These are phyloP conservation scores for Anoplolepis gracilipes DNA, from an alignment of 1,140 invertebrate species.

Conservation along the genomic window DNA sequence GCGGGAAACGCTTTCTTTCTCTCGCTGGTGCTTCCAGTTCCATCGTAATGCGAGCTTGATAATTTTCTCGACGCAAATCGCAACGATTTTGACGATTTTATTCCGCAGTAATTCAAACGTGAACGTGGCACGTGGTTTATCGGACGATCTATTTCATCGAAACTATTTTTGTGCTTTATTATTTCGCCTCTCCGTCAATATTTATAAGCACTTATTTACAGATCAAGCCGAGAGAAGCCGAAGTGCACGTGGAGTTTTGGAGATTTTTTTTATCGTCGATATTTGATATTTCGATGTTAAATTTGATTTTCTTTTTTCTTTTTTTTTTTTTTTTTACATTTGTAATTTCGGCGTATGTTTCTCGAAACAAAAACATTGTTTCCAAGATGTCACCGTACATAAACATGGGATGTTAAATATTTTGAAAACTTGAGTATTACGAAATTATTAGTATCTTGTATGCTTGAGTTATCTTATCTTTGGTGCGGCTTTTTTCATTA, in stretches of 20 bases:
- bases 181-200: background rate
- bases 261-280: background rate
- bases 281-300: too few species aligned
- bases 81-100: background rate
- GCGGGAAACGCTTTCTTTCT: too few species aligned
- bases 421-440: background rate
- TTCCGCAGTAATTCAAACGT: too few species aligned
- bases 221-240: background rate
- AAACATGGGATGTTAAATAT: background rate
- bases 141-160: background rate
- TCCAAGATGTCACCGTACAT: background rate
- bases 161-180: background rate
- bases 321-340: background rate
- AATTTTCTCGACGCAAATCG: background rate
- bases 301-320: too few species aligned
- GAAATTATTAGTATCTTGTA: background rate
- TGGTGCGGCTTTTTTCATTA: background rate
- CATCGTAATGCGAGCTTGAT: background rate
- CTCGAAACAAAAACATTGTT: background rate
- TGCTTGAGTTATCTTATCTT: background rate
- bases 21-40: too few species aligned
- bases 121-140: background rate
- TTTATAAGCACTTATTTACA: background rate
- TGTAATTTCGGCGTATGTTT: slow-evolving; percentile 6
- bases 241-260: too few species aligned